These are phyloP conservation scores for Platypus cylindrus DNA, from an alignment of 2,888 invertebrate genomes.

Conservation along the genomic window DNA sequence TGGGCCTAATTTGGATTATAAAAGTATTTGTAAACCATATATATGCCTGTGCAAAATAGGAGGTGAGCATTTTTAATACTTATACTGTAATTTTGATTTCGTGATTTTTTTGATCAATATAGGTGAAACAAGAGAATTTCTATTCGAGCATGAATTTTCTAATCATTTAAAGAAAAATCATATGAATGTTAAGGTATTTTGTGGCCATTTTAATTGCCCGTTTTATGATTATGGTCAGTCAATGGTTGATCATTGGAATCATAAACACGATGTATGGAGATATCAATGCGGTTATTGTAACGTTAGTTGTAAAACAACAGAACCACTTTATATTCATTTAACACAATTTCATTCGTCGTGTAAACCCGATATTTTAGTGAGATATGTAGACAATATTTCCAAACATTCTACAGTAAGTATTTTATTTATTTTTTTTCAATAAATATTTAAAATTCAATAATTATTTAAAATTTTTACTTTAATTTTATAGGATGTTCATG, in stretches of 20 bases:
- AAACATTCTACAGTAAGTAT: no score
- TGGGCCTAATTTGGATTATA: conserved; percentile 17
- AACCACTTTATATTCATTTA: conserved; percentile 18
- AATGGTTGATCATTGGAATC: conserved; percentile 37
- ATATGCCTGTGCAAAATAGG: conserved; percentile 16
- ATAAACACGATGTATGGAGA: conserved; percentile 34
- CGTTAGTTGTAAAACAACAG: conserved; percentile 14
- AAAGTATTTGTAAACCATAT: conserved; percentile 22
- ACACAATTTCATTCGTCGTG: conserved; percentile 16
- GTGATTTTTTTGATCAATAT: conserved; percentile 9
- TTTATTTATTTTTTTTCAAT: no score
- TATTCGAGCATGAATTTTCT: conserved; percentile 22
- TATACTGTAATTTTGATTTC: background rate
- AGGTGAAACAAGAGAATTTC: conserved; percentile 20
- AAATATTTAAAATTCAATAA: no score
- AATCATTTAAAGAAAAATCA: conserved; percentile 27
- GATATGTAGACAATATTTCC: conserved; percentile 9
- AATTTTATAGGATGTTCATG: conserved; percentile 7
- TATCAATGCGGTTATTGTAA: conserved; percentile 22
- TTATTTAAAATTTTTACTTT: conserved; percentile 1
- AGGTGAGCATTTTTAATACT: conserved; percentile 3
- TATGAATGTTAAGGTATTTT: conserved; percentile 22
- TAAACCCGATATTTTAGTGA: conserved; percentile 16
- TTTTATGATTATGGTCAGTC: conserved; percentile 21
- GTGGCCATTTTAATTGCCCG: conserved; percentile 19